Evolutionary conservation across 2,888 invertebrate genomes (phyloP).

Genomic region (Crocallis elinguaria): DNA sequence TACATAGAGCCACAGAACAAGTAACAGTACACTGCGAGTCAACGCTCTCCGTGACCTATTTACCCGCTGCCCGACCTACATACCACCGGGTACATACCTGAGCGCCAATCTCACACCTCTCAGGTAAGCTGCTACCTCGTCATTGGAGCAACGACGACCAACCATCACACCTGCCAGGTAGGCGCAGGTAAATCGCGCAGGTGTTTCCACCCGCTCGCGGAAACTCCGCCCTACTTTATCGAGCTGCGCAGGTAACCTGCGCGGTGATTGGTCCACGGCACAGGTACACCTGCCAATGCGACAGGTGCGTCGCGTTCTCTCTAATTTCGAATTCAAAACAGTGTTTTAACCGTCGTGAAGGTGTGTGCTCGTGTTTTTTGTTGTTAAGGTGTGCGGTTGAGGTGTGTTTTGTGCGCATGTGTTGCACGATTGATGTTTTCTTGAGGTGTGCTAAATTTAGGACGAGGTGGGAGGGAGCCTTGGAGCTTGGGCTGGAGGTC

Average conservation of each 20-base stretch:
- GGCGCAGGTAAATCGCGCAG: slow-evolving; percentile 61
- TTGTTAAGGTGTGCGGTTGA: slow-evolving; percentile 46
- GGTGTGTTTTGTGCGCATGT: slow-evolving; percentile 75
- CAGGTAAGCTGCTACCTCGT: slow-evolving; percentile 21
- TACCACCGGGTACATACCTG: slow-evolving; percentile 49
- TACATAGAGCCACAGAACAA: not conserved
- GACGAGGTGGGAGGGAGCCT: slow-evolving; percentile 53
- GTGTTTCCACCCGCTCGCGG: slow-evolving; percentile 6
- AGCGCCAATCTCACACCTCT: slow-evolving; percentile 52
- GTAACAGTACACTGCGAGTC: slow-evolving; percentile 23
- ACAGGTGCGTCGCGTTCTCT: slow-evolving; percentile 51
- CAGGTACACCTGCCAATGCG: slow-evolving; percentile 67
- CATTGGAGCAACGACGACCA: slow-evolving; percentile 60
- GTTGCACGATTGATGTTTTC: slow-evolving; percentile 82
- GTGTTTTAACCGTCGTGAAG: slow-evolving; percentile 45
- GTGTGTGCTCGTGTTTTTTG: slow-evolving; percentile 41
- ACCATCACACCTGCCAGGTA: slow-evolving; percentile 73
- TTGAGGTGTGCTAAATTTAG: slow-evolving; percentile 83
- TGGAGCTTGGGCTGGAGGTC: slow-evolving; percentile 33
- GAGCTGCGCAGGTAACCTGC: slow-evolving; percentile 83
- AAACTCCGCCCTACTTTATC: slow-evolving; percentile 67
- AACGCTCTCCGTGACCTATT: slow-evolving; percentile 48
- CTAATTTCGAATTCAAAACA: slow-evolving; percentile 37
- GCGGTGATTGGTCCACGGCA: slow-evolving; percentile 74
- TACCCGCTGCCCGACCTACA: slow-evolving; percentile 38